These are phyloP conservation scores for Rhorus exstirpatorius DNA, from an alignment of 2,888 invertebrate species.

Conservation along the genomic window DNA sequence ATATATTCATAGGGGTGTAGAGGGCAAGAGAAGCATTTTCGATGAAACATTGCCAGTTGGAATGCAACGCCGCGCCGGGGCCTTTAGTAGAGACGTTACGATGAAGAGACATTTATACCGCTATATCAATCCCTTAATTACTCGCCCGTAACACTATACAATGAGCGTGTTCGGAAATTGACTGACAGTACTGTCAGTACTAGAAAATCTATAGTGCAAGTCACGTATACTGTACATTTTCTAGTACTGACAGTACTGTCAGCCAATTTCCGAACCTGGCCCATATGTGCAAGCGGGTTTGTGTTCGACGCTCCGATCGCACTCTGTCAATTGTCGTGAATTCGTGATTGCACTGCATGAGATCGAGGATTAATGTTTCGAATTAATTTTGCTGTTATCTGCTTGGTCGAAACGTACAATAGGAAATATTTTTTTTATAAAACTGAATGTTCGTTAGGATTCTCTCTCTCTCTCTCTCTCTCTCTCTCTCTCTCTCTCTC, in stretches of 20 bases:
- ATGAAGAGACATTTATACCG: slow-evolving; percentile 19
- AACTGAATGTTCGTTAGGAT: neutral
- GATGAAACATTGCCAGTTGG: slow-evolving; percentile 19
- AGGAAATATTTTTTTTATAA: slow-evolving; percentile 28
- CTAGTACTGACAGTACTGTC: too few relatives aligned
- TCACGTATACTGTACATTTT: too few relatives aligned
- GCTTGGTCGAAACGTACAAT: neutral
- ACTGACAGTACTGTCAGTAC: too few relatives aligned
- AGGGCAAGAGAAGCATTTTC: slow-evolving; percentile 16
- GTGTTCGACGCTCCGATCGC: neutral
- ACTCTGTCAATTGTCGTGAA: slow-evolving; percentile 46
- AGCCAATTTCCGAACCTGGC: too few relatives aligned
- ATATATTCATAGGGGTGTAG: neutral
- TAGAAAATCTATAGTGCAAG: too few relatives aligned
- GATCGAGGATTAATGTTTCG: neutral
- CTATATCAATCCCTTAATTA: slow-evolving; percentile 47
- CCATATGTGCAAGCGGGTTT: neutral
- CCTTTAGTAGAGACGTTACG: neutral
- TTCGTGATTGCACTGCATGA: slow-evolving; percentile 21
- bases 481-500: slow-evolving; percentile 15
- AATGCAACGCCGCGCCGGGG: neutral
- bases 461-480: slow-evolving; percentile 16
- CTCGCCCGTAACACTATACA: slow-evolving; percentile 5
- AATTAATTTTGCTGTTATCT: slow-evolving; percentile 19
- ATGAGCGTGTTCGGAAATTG: too few relatives aligned